Evolutionary conservation across 2,797 vertebrate species (phyloP), one percentile per base, ranked within the genome.

Genomic region (Taeniopygia guttata): DNA sequence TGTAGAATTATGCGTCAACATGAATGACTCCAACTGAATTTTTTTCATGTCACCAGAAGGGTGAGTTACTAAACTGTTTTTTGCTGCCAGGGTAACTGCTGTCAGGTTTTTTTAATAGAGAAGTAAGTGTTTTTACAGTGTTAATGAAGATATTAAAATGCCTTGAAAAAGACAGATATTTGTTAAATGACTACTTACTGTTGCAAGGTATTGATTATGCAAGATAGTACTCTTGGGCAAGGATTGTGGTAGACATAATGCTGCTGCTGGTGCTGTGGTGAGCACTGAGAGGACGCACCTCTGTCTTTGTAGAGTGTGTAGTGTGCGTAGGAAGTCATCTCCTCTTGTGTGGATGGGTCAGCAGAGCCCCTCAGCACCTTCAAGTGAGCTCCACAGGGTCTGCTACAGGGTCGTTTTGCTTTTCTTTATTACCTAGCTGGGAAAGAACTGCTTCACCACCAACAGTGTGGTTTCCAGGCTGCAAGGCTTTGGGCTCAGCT

Each of bases 251-350:
- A 18, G 20, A 15, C 5, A 1, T 21, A 26, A 22, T 2, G 6
- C 15, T 63, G n/a, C 0, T 77, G 43, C 0, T 64, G 51, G 3
- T 73, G 22, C 43, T 3, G 0, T 15, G 23, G 16, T 19, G 56
- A 45, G 32, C 23, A 0, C 17, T 32, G 27, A 45, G 42, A 4
- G 10, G 18, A 32, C 0, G 0, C 10, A 16, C 5, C 5, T 27
- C 34, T 32, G 64, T 45, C 42, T 38, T 15, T 6, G 29, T 11
- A 45, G 49, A 45, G 16, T 10, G 8, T 30, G 16, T 7, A 26
- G 26, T 0, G 0, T 19, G 60, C 0, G 0, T 22, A 3, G 56
- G 21, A 42, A 32, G 16, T 45, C 48, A 30, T 43, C 2, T 1
- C 16, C 14, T 20, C 25, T 30, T 0, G 0, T 9, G 9, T 7